Base-by-base conservation (phyloP, 2,888 invertebrate genomes). In the Stenurella melanura region DNA sequence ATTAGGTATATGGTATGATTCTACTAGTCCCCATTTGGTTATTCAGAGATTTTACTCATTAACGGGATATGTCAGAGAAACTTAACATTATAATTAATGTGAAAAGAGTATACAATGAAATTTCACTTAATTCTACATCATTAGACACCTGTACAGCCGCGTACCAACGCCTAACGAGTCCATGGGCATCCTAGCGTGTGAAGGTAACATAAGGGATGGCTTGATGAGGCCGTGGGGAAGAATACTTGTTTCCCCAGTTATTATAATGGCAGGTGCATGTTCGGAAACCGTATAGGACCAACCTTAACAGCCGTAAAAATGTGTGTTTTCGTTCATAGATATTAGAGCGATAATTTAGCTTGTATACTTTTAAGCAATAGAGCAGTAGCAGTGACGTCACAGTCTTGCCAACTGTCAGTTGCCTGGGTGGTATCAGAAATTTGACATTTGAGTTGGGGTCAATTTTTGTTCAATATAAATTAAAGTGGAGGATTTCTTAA, bases 211-310 rank as follows among this genome's bases (percentile, higher is more conserved):
- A 67, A 67, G 67, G 67, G 21, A 64, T 38, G 63, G 34, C 67
- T 54, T 21, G 67, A 56, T 54, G 67, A 54, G 38, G 67, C 67
- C 54, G 9, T 21, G 50, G 50, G 67, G 67, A n/a, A 50, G 50
- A 58, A 18, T 19, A 67, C 67, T 50, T 54, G 67, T 67, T 67
- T n/a, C 67, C 54, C 26, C 54, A 10, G 50, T 42, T 66, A 63
- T 38, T 61, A 18, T 42, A 67, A 54, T 54, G 26, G 67, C 67
- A 67, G 67, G 67, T 67, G 67, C 67, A 50, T 67, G 67, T 56
- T 50, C 54, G 54, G 54, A 67, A 19, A 56, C 15, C 19, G 34
- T 67, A 50, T 1, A 50, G 50, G 50, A 2, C n/a, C 50, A 21
- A 50, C 21, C 38, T 54, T 54, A 50, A 26, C 56, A 26, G 15